Evolutionary conservation across 1,140 invertebrate species (phyloP).

Genomic region (Rhopalosiphum maidis): DNA sequence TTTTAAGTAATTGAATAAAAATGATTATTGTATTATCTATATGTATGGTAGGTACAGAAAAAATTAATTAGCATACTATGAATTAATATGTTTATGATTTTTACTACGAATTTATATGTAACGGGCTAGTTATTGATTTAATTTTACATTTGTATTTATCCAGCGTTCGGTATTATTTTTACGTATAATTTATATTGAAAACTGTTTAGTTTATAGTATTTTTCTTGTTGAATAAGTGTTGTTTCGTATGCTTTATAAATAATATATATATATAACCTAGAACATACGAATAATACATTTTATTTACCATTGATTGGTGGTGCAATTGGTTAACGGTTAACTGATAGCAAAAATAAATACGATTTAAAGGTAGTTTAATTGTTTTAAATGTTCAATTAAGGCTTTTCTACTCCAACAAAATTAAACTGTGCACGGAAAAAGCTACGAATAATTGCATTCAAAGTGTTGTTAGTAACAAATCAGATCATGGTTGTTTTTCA

Average conservation of each 20-base stretch:
- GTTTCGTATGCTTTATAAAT: not conserved
- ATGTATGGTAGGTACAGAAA: too few relatives aligned
- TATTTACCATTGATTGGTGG: not conserved
- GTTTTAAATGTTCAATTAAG: not conserved
- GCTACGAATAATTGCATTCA: not conserved
- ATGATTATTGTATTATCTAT: too few relatives aligned
- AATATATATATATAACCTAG: not conserved
- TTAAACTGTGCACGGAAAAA: not conserved
- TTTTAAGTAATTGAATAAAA: too few relatives aligned
- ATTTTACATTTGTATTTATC: not conserved
- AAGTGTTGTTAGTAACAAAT: not conserved
- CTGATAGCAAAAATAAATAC: not conserved
- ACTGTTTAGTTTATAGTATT: not conserved
- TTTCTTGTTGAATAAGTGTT: too few relatives aligned
- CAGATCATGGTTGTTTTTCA: not conserved
- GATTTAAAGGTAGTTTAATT: not conserved
- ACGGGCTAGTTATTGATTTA: not conserved
- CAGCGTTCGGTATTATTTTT: not conserved
- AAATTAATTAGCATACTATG: not conserved
- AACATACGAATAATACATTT: not conserved
- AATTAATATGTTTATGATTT: not conserved
- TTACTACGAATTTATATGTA: not conserved
- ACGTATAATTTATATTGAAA: not conserved
- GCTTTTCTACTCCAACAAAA: too few relatives aligned
- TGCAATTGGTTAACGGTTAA: not conserved